Evolutionary conservation across 1,140 invertebrate species (phyloP).

Genomic region (Diabrotica virgifera): DNA sequence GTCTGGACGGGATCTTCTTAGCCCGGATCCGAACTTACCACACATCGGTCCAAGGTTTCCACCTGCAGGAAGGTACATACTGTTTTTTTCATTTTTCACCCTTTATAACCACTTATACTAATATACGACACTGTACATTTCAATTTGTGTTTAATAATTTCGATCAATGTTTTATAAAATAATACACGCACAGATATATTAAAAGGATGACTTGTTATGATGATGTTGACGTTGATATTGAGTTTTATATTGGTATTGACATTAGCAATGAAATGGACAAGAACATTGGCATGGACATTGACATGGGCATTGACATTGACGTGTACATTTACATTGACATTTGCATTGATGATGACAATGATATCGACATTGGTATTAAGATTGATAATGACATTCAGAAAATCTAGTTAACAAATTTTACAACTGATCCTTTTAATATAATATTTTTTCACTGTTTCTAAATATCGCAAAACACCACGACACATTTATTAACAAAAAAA

Average conservation of each 20-base stretch:
- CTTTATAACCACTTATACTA: background rate
- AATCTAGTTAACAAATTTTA: too few relatives aligned
- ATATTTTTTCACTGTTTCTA: too few relatives aligned
- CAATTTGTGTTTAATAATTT: too few relatives aligned
- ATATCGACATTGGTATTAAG: too few relatives aligned
- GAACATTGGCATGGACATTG: background rate
- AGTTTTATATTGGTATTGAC: background rate
- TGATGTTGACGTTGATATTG: background rate
- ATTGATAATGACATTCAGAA: too few relatives aligned
- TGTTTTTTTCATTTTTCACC: constrained; percentile 8
- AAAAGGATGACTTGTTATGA: too few relatives aligned
- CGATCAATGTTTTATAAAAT: too few relatives aligned
- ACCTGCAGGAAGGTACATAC: constrained; percentile 50
- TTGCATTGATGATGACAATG: too few relatives aligned
- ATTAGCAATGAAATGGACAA: background rate
- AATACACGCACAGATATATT: too few relatives aligned
- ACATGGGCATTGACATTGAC: background rate
- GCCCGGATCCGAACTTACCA: constrained; percentile 73
- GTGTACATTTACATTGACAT: background rate
- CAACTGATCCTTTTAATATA: too few relatives aligned
- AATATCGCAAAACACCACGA: too few relatives aligned
- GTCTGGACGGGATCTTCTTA: constrained; percentile 69
- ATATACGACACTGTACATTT: background rate
- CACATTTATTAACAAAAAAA: too few relatives aligned
- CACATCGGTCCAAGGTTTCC: constrained; percentile 86